These are phyloP conservation scores for Ptychobarbus kaznakovi DNA, from an alignment of 2,797 vertebrate genomes.

Conservation along the genomic window DNA sequence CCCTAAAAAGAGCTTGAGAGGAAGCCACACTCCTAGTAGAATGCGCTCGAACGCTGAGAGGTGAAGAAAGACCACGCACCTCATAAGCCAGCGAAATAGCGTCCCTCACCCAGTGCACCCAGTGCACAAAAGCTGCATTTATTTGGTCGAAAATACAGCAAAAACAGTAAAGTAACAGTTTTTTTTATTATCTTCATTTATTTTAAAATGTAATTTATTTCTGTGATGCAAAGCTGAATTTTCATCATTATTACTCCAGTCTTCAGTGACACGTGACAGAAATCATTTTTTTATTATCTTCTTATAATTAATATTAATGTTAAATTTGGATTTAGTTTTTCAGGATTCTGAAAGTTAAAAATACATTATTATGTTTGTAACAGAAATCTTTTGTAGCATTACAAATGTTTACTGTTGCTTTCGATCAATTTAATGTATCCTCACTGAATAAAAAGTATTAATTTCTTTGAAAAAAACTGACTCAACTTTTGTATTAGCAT, in stretches of 20 bases:
- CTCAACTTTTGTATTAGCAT: not conserved
- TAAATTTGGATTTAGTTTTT: not conserved
- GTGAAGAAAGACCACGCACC: too few relatives aligned
- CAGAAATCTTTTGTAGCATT: not conserved
- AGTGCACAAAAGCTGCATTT: not conserved
- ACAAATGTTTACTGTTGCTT: not conserved
- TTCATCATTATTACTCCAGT: not conserved
- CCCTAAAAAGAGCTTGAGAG: too few relatives aligned
- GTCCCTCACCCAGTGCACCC: too few relatives aligned
- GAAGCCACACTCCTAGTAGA: too few relatives aligned
- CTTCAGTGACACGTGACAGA: not conserved
- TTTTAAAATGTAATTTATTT: not conserved
- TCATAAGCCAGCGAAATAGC: too few relatives aligned
- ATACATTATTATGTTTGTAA: not conserved
- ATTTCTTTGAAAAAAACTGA: not conserved
- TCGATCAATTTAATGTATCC: not conserved
- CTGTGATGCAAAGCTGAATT: not conserved
- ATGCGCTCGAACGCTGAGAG: too few relatives aligned
- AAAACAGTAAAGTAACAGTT: not conserved
- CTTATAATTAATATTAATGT: not conserved
- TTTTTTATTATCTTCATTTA: too few relatives aligned
- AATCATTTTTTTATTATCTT: too few relatives aligned
- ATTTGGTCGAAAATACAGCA: not conserved
- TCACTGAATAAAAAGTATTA: not conserved
- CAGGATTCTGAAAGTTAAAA: not conserved